These are phyloP conservation scores for Podotricha telesiphe DNA, from an alignment of 2,888 invertebrate genomes.

Conservation along the genomic window DNA sequence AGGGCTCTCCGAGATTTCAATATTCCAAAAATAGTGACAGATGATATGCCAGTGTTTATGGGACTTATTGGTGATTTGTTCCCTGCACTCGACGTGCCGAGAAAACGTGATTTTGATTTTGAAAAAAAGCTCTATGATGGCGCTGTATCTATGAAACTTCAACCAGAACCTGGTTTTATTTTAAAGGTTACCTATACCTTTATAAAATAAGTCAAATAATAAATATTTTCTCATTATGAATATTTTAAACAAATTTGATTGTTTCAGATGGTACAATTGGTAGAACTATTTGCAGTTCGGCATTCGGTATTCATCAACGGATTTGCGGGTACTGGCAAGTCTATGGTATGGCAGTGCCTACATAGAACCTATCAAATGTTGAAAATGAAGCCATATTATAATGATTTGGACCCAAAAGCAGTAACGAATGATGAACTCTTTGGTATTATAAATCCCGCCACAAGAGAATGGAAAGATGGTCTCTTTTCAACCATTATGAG, in stretches of 20 bases:
- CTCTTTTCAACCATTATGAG: slow-evolving; percentile 96
- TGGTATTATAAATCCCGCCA: slow-evolving; percentile 96
- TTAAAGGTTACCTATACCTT: slow-evolving; percentile 84
- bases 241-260: too few species aligned
- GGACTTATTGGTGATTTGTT: slow-evolving; percentile 96
- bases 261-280: slow-evolving; percentile 92
- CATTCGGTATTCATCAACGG: slow-evolving; percentile 96
- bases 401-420: slow-evolving; percentile 97
- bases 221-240: neutral
- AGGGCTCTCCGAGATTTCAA: slow-evolving; percentile 96
- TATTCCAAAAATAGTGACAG: slow-evolving; percentile 96
- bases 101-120: slow-evolving; percentile 93
- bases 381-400: slow-evolving; percentile 91
- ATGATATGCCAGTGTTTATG: slow-evolving; percentile 96
- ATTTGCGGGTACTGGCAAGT: slow-evolving; percentile 95
- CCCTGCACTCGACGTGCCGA: slow-evolving; percentile 95
- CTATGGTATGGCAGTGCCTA: slow-evolving; percentile 96
- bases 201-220: neutral
- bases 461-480: slow-evolving; percentile 96
- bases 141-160: slow-evolving; percentile 91
- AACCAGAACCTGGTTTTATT: slow-evolving; percentile 95
- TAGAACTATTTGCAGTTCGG: slow-evolving; percentile 95
- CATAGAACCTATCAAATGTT: slow-evolving; percentile 91
- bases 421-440: slow-evolving; percentile 98
- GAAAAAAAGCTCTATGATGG: slow-evolving; percentile 91